These are phyloP conservation scores for Marmota flaviventris DNA, from an alignment of 2,113 vertebrate species.

Conservation along the genomic window DNA sequence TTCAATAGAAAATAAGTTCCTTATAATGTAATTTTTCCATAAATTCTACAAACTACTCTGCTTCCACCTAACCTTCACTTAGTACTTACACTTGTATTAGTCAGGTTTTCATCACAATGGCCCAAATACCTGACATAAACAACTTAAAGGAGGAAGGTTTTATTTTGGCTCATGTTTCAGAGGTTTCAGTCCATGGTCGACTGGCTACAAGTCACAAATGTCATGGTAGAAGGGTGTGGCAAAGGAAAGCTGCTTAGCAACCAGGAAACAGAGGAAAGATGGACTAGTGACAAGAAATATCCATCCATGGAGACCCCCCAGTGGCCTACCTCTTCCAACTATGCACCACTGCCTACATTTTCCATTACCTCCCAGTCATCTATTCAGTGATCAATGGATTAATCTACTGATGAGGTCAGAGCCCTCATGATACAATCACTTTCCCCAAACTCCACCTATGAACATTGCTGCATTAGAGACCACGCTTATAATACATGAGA, in stretches of 20 bases:
- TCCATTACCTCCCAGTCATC: no score
- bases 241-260: not conserved
- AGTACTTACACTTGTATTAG: not conserved
- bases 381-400: no score
- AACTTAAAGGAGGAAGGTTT: not conserved
- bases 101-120: not conserved
- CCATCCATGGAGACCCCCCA: no score
- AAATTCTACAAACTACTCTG: slow-evolving; percentile 1
- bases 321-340: no score
- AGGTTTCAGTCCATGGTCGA: not conserved
- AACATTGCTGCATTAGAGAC: no score
- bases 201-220: not conserved
- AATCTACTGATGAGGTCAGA: no score
- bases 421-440: no score
- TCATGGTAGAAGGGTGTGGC: not conserved
- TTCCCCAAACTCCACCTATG: no score
- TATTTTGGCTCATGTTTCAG: not conserved
- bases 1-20: slow-evolving; percentile 2
- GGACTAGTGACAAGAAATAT: no score
- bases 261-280: not conserved
- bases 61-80: slow-evolving; percentile 10
- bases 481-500: no score
- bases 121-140: not conserved
- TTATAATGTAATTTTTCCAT: not conserved
- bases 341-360: no score